Evolutionary conservation across 1,140 invertebrate genomes (phyloP), one percentile per base, ranked within the genome.

Genomic region (Drosophila aff.): DNA sequence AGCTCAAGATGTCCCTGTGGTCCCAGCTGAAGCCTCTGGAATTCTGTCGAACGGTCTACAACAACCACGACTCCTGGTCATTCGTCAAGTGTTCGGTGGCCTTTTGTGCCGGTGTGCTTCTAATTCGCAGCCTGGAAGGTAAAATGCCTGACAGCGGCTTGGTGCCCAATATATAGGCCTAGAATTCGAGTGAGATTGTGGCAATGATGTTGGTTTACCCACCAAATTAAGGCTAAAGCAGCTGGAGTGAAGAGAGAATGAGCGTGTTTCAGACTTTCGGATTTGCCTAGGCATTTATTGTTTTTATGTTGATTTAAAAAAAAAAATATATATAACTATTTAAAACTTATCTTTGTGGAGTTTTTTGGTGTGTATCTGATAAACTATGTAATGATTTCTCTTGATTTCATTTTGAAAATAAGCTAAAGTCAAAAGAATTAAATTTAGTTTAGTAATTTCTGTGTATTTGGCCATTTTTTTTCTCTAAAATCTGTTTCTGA

Each of bases 41-140:
- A 16, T 71, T 50, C 33, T 71, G 67, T 11, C 64, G 26, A 21
- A 4, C 16, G 15, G 28, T 71, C 41, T 71, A 71, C 64, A 15
- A 28, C 43, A 64, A 68, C 67, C n/a, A 15, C 33, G 5, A 57
- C 16, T 57, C 67, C 40, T 71, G 67, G 67, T 68, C 64, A 46
- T 71, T 71, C 64, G 67, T 71, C 67, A 71, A 71, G 49, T 71
- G 67, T 16, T 53, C 40, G 31, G 23, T 71, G 63, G 67, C 62
- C 23, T 71, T 71, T 33, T 55, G 64, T 21, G 67, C 40, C 64
- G 67, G 67, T 2, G 33, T 71, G 4, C n/a, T 71, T 1, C 40
- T 71, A 2, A 67, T 71, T 18, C 67, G 67, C 23, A 68, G 64
- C 11, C 64, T 71, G 10, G 67, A 71, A 9, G 49, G 67, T 21